phyloP scores from a whole-genome alignment of 2,888 invertebrate genomes.

The Drosophila fulvimacula region DNA sequence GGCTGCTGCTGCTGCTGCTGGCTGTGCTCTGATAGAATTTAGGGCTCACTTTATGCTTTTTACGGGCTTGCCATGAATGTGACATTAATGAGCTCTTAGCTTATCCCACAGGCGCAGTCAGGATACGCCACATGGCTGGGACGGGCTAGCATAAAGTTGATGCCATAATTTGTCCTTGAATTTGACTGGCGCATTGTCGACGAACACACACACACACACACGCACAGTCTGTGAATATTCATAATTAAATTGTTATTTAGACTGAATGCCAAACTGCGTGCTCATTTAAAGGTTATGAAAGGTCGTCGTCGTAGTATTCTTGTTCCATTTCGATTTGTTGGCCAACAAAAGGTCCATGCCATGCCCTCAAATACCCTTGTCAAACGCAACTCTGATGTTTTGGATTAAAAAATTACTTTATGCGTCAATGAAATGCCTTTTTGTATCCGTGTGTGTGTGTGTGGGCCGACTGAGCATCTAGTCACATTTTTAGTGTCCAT shows the following conservation, averaged over 20 bases:
- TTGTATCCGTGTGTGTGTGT: conserved; percentile 7
- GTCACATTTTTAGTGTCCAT: conserved; percentile 30
- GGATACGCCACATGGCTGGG: conserved; percentile 13
- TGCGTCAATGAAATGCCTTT: conserved; percentile 33
- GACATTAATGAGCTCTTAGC: conserved; percentile 79
- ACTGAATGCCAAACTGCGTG: conserved; percentile 55
- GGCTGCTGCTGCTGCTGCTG: conserved; percentile 30
- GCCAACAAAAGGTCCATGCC: conserved; percentile 10
- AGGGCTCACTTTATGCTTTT: conserved; percentile 67
- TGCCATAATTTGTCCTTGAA: conserved; percentile 78
- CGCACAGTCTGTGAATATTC: conserved; percentile 41
- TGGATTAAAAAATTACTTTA: conserved; percentile 61
- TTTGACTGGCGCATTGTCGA: conserved; percentile 42
- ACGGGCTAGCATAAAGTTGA: conserved; percentile 49
- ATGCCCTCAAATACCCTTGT: conserved; percentile 21
- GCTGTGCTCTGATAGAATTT: conserved; percentile 68
- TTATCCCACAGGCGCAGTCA: conserved; percentile 72
- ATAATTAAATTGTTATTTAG: conserved; percentile 75
- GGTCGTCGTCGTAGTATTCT: conserved; percentile 46
- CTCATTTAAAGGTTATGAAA: conserved; percentile 74
- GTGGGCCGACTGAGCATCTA: conserved; percentile 13
- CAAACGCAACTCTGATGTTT: conserved; percentile 21
- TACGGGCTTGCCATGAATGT: conserved; percentile 71
- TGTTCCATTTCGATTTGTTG: conserved; percentile 12
- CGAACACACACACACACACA: conserved; percentile 5